Evolutionary conservation across 2,888 invertebrate species (phyloP).

Genomic region (Xylocampa areola): DNA sequence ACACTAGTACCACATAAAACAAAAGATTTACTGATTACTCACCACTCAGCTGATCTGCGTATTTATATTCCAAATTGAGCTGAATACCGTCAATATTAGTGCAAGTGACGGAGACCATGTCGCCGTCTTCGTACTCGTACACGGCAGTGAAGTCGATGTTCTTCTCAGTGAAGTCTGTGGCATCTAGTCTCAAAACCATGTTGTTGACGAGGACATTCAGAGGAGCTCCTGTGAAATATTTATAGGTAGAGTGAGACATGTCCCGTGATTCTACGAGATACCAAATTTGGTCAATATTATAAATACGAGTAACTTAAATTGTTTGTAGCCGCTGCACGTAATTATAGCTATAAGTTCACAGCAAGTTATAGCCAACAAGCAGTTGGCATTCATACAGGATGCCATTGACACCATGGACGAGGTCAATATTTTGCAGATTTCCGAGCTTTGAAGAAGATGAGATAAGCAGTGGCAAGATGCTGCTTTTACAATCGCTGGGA

Average conservation of each 20-base stretch:
- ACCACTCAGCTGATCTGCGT: constrained; percentile 5
- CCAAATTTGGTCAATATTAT: too few species aligned
- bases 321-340: too few species aligned
- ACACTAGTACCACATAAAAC: too few species aligned
- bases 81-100: fast-evolving
- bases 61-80: constrained; percentile 3
- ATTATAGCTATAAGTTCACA: too few species aligned
- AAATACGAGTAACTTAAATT: too few species aligned
- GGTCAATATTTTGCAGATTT: too few species aligned
- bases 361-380: too few species aligned
- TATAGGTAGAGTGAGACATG: neutral
- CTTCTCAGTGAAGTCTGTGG: constrained; percentile 7
- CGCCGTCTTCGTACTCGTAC: constrained; percentile 19
- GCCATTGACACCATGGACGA: too few species aligned
- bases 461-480: too few species aligned
- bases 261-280: neutral
- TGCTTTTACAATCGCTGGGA: too few species aligned
- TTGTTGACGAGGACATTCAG: constrained; percentile 35
- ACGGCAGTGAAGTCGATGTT: constrained; percentile 13
- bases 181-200: constrained; percentile 9
- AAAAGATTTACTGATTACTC: neutral
- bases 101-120: constrained; percentile 14
- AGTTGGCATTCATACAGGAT: too few species aligned
- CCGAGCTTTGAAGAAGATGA: too few species aligned
- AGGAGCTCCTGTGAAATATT: constrained; percentile 3